Base-by-base conservation (phyloP, 2,113 vertebrate species). In the Menidia beryllina region DNA sequence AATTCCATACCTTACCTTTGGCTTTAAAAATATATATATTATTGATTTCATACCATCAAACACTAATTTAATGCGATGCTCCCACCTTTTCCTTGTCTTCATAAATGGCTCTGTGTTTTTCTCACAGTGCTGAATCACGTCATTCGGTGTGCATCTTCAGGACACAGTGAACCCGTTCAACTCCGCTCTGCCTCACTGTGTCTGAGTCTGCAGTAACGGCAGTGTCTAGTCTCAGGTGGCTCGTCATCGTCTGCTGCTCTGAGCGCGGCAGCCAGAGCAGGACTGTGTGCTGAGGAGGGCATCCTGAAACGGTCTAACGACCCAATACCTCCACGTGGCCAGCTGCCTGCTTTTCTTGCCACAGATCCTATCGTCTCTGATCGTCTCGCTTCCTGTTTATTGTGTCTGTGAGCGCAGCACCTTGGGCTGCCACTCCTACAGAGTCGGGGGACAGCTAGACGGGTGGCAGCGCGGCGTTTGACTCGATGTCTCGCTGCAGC, bases 171-270 rank as follows among this genome's bases (percentile, higher is more conserved):
- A 85, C 81, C 58, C 79, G 21, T 43, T 86, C 79, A 88, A 79
- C 85, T 68, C 79, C 39, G 1, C 70, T 72, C 50, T 59, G 7
- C 71, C 63, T 71, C 14, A 0, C 67, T 72, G 47, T 51, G 60
- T 77, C 66, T 48, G 68, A 38, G 57, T 58, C 71, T 82, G 77
- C 85, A 87, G 21, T 65, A 82, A 77, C 59, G 34, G n/a, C n/a
- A n/a, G 55, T 1, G 52, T 82, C 62, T 85, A 27, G 60, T 79
- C 85, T 85, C 84, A 72, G 82, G 77, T 87, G 69, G 77, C 45
- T 78, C 30, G 15, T 71, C 76, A 55, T 62, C 5, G 15, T 26
- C 13, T 0, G 60, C 54, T 68, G 48, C 65, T 39, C 26, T 52
- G 62, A 61, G 61, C 53, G 38, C 67, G 69, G 64, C 77, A 63